Evolutionary conservation across 2,797 vertebrate species (phyloP).

Genomic region (Crypturellus tataupa): DNA sequence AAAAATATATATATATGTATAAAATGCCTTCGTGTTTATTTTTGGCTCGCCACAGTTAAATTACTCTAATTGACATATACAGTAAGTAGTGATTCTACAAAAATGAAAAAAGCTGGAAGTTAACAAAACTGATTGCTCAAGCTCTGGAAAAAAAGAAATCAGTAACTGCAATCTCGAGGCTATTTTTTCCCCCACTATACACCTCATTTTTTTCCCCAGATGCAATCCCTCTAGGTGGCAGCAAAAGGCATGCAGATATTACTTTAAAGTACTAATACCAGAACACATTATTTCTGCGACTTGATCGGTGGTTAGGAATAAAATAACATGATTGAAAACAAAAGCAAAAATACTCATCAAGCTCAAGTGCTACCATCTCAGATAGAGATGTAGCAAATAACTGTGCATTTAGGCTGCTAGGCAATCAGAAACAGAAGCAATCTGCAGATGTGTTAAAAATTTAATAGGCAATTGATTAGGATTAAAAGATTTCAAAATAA

Average conservation of each 20-base stretch:
- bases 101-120: slow-evolving; percentile 65
- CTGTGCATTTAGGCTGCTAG: not conserved
- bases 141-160: not conserved
- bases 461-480: not conserved
- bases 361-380: not conserved
- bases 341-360: slow-evolving; percentile 1
- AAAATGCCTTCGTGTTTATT: slow-evolving; percentile 78
- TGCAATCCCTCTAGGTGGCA: slow-evolving; percentile 63
- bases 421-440: slow-evolving; percentile 38
- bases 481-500: not conserved
- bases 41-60: slow-evolving; percentile 77
- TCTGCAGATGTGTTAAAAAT: not conserved
- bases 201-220: not conserved
- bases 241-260: slow-evolving; percentile 45
- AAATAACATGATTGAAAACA: not conserved
- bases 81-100: slow-evolving; percentile 78
- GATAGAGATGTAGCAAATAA: not conserved
- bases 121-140: slow-evolving; percentile 43
- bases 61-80: slow-evolving; percentile 78
- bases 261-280: not conserved
- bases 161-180: slow-evolving; percentile 10
- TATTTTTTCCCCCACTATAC: not conserved
- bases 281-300: not conserved
- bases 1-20: slow-evolving; percentile 79
- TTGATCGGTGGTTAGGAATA: slow-evolving; percentile 39